Evolutionary conservation across 2,113 vertebrate genomes (phyloP).

Genomic region (Oceanites oceanicus): DNA sequence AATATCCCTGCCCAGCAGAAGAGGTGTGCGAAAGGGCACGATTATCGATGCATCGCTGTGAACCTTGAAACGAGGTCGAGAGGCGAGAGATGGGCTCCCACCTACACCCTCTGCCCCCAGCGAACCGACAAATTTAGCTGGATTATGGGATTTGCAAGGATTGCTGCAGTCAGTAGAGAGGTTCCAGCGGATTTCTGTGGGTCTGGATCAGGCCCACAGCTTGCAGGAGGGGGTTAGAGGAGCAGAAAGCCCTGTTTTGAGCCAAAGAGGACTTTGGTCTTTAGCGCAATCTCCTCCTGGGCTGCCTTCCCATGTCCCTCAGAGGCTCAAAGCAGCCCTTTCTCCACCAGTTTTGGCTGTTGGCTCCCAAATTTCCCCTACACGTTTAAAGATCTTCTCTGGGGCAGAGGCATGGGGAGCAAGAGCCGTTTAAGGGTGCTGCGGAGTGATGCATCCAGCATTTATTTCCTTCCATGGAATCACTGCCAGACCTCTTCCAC

Average conservation of each 20-base stretch:
- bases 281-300: background rate
- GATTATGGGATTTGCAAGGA: background rate
- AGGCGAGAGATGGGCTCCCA: background rate
- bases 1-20: background rate
- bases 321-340: background rate
- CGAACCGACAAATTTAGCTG: background rate
- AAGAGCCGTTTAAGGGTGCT: background rate
- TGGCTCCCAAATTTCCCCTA: background rate
- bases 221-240: background rate
- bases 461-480: background rate
- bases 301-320: background rate
- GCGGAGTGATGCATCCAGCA: rapidly evolving
- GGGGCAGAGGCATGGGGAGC: background rate
- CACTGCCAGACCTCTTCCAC: background rate
- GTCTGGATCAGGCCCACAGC: background rate
- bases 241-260: background rate
- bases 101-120: background rate
- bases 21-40: background rate
- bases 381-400: background rate
- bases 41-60: rapidly evolving
- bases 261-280: background rate
- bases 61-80: background rate
- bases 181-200: background rate
- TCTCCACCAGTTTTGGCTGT: background rate
- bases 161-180: background rate